These are phyloP conservation scores for Caprella mutica DNA, from an alignment of 2,888 invertebrate species.

Conservation along the genomic window DNA sequence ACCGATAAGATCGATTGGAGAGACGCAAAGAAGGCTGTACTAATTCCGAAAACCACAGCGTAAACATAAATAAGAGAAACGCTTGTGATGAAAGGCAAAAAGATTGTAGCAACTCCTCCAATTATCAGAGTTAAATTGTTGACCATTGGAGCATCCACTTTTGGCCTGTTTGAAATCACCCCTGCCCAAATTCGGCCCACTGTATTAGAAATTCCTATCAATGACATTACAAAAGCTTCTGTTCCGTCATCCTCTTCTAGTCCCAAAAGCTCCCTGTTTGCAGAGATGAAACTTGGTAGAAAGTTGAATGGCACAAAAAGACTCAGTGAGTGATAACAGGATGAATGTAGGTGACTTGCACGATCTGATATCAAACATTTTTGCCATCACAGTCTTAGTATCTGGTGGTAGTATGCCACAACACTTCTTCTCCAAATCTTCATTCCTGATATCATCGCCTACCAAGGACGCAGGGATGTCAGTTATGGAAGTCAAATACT, in stretches of 20 bases:
- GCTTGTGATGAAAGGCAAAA: conserved; percentile 56
- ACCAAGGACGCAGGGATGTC: conserved; percentile 54
- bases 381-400: no score
- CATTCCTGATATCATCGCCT: conserved; percentile 41
- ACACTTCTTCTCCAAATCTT: conserved; percentile 43
- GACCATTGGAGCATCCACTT: conserved; percentile 68
- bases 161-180: conserved; percentile 46
- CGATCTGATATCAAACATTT: conserved; percentile 76
- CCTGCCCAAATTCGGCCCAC: conserved; percentile 80
- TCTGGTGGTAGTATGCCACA: no score
- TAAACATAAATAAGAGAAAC: conserved; percentile 62
- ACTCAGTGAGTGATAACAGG: conserved; percentile 73
- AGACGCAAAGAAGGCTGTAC: conserved; percentile 90
- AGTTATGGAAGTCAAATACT: conserved; percentile 37
- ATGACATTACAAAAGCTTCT: conserved; percentile 57
- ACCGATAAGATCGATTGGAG: conserved; percentile 72
- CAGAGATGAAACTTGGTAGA: conserved; percentile 44
- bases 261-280: conserved; percentile 3
- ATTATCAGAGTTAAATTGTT: conserved; percentile 79
- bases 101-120: conserved; percentile 79
- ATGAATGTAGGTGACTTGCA: conserved; percentile 77
- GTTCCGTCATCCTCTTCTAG: conserved; percentile 44
- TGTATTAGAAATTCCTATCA: conserved; percentile 84
- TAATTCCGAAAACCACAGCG: conserved; percentile 71
- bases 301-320: conserved; percentile 90